Evolutionary conservation across 1,140 invertebrate species (phyloP).

Genomic region (Achroia grisella): DNA sequence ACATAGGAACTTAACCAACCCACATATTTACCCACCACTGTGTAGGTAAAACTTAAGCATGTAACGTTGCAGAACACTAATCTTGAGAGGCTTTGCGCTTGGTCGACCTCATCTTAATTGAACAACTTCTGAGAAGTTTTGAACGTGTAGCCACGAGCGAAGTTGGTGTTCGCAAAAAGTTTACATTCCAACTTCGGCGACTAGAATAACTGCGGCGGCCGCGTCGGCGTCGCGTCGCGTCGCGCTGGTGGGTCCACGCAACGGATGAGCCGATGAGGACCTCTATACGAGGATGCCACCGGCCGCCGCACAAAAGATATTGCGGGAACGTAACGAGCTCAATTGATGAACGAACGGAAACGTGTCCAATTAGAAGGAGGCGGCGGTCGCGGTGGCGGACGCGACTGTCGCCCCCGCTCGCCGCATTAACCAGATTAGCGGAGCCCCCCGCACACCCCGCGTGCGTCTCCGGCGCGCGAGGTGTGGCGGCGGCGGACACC

Average conservation of each 20-base stretch:
- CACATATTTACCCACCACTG: too few relatives aligned
- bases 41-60: too few relatives aligned
- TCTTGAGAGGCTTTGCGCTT: too few relatives aligned
- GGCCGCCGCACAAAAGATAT: constrained; percentile 46
- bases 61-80: too few relatives aligned
- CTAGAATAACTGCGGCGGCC: background rate
- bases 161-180: constrained; percentile 15
- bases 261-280: constrained; percentile 8
- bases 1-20: too few relatives aligned
- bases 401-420: constrained; percentile 42
- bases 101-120: constrained; percentile 1
- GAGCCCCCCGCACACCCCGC: constrained; percentile 17
- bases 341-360: constrained; percentile 70
- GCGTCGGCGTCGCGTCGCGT: background rate
- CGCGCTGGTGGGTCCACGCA: constrained; percentile 3
- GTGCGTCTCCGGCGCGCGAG: constrained; percentile 37
- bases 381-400: constrained; percentile 31
- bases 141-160: constrained; percentile 1
- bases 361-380: constrained; percentile 68
- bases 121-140: constrained; percentile 6
- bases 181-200: constrained; percentile 1
- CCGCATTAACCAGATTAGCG: constrained; percentile 63
- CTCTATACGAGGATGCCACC: background rate
- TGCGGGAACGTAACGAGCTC: constrained; percentile 57
- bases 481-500: constrained; percentile 39